Base-by-base conservation (phyloP, 2,888 invertebrate species). In the Fragum fragum region DNA sequence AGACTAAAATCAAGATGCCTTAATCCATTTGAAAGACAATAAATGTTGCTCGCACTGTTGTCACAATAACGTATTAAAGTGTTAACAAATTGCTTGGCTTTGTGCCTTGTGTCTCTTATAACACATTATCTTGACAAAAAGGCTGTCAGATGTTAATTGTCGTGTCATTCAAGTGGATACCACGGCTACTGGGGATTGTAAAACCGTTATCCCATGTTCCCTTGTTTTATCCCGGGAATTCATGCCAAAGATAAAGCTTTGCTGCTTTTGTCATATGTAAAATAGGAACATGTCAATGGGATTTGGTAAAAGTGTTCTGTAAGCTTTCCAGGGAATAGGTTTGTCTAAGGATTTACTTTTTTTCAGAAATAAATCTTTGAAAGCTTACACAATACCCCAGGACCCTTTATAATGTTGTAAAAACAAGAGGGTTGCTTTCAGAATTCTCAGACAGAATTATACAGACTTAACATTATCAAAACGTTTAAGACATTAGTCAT, bases 91-190 rank as follows among this genome's bases (percentile, higher is more conserved):
- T 47, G 61, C 74, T 26, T 28, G 32, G 66, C 66, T 66, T 53
- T 66, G 74, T 74, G 74, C 74, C 55, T 53, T 36, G 21, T 63
- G 66, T 69, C 69, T 59, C 36, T 39, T 52, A 28, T 68, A 47
- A 57, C 76, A 66, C 73, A 78, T 78, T 82, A 82, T 78, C 75
- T 71, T 82, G 82, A 82, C 82, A 82, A 82, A 74, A 47, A 66
- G 63, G 78, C 73, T 71, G 73, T 63, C 63, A 71, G 39, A 68
- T 39, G 63, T 63, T 80, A 81, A 81, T 81, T 81, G 81, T 73
- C 72, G 73, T 81, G 81, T 81, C 81, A 81, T 59, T 52, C 55
- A 59, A 39, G 26, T 66, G 32, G 72, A 80, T 76, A 68, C 47
- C 29, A 28, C 11, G 52, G n/a, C 70, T 52, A 28, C 70, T 52